Percentiles rank a stretch among this genome's conserved stretches.
Conservation (phyloP, 1,140 invertebrate genomes). For the Tetramorium simillimum region DNA sequence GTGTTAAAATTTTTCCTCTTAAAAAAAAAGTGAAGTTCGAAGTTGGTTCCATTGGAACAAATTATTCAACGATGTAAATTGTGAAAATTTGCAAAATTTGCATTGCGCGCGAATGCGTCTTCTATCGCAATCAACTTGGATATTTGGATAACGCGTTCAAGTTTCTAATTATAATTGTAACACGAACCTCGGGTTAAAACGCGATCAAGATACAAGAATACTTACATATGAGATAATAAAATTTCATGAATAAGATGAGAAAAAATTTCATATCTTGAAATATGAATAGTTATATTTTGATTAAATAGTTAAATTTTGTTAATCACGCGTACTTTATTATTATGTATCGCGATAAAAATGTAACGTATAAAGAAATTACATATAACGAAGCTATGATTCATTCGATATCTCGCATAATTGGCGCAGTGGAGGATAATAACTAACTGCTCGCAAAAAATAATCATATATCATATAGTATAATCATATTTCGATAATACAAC, state of each 20-base stretch:
- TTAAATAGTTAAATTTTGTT: neutral
- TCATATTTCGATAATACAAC: no score
- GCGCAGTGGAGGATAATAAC: no score
- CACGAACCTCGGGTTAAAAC: neutral
- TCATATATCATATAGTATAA: no score
- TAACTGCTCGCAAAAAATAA: no score
- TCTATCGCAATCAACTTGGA: neutral
- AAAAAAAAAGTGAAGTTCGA: neutral
- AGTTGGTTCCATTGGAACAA: neutral
- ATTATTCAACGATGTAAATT: slow-evolving; percentile 33
- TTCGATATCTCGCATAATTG: no score
- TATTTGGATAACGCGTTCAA: neutral
- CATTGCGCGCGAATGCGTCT: neutral
- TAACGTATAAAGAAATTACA: no score
- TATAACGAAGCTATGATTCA: no score
- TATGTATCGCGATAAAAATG: no score
- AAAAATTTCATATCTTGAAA: neutral
- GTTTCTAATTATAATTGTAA: neutral
- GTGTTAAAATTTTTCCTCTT: slow-evolving; percentile 13
- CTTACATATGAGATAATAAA: neutral
- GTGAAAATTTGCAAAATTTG: slow-evolving; percentile 20
- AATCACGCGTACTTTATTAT: neutral
- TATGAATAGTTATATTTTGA: neutral
- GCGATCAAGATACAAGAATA: neutral
- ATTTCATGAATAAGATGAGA: no score